Evolutionary conservation across 2,888 invertebrate genomes (phyloP), one percentile per base, ranked within the genome.

Genomic region (Parnassius mnemosyne): DNA sequence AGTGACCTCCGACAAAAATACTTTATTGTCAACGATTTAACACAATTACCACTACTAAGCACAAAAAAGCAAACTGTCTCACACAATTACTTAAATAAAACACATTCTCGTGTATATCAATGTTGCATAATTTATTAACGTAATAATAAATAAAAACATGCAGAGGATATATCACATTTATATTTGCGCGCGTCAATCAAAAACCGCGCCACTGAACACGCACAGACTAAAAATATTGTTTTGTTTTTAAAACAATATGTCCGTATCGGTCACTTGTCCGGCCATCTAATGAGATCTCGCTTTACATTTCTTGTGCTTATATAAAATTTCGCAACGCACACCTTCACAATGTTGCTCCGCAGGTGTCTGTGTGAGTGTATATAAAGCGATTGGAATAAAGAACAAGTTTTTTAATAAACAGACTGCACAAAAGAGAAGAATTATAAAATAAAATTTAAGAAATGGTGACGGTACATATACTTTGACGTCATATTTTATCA

Each of bases 241-340:
- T 58, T 47, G 25, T 65, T 63, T 59, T 53, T 52, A 53, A 60
- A 55, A 63, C 64, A 65, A 60, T 64, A 64, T 46, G 65, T 59
- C 68, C 66, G 70, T 70, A 65, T 63, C 66, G 69, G 67, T 64
- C 70, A 70, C 65, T 65, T 57, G 67, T 61, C 65, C 66, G 64
- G 64, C 65, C 63, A 65, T 70, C 68, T 71, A 76, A 73, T 76
- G 74, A 70, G 66, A 60, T 56, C 67, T 61, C 66, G 64, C 53
- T 65, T 67, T 59, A 53, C 53, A 64, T 63, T 65, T 66, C 68
- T 68, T 66, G 67, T 53, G 65, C 68, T 74, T 74, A 73, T 74
- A 74, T 74, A 67, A 74, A 73, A 72, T 71, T 72, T 68, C 71
- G 70, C 57, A 49, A 58, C 64, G 61, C 64, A 61, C 61, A 61